Conservation (phyloP, 2,888 invertebrate genomes). For the Caenorhabditis sulstoni region DNA sequence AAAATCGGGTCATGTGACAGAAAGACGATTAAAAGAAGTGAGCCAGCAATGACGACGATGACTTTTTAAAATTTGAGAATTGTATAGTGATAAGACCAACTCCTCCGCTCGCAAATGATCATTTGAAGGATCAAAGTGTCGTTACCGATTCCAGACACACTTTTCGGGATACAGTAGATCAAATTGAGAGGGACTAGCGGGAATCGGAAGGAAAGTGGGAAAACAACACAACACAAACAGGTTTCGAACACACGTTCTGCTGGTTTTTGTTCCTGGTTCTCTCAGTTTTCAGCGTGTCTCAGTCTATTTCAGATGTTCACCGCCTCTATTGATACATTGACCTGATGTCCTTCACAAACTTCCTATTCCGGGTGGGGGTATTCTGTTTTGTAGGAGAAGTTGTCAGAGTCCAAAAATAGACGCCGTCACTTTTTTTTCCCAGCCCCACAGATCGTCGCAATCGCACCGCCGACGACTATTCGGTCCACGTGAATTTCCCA, state of each 20-base stretch:
- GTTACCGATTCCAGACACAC: no score
- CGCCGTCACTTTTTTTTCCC: neutral
- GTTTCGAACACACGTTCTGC: neutral
- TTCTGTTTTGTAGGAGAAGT: neutral
- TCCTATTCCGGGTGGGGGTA: no score
- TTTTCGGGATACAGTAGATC: neutral
- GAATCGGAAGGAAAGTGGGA: neutral
- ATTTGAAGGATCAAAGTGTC: slow-evolving; percentile 21
- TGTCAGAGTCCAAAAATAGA: slow-evolving; percentile 15
- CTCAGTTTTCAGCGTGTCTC: neutral
- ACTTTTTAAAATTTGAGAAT: slow-evolving; percentile 29
- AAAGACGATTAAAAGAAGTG: neutral
- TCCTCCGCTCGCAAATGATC: no score
- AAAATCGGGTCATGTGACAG: slow-evolving; percentile 21
- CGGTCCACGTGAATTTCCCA: slow-evolving; percentile 42
- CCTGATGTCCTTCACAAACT: no score
- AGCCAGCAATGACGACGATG: slow-evolving; percentile 20
- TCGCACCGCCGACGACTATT: neutral
- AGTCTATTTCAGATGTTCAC: no score
- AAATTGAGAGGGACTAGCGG: neutral
- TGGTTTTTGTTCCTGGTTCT: neutral
- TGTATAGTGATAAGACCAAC: slow-evolving; percentile 11
- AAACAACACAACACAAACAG: neutral
- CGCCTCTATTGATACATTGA: no score
- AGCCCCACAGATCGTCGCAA: slow-evolving; percentile 13